phyloP scores from a whole-genome alignment of 1,140 invertebrate genomes.

The Eumeta japonica region DNA sequence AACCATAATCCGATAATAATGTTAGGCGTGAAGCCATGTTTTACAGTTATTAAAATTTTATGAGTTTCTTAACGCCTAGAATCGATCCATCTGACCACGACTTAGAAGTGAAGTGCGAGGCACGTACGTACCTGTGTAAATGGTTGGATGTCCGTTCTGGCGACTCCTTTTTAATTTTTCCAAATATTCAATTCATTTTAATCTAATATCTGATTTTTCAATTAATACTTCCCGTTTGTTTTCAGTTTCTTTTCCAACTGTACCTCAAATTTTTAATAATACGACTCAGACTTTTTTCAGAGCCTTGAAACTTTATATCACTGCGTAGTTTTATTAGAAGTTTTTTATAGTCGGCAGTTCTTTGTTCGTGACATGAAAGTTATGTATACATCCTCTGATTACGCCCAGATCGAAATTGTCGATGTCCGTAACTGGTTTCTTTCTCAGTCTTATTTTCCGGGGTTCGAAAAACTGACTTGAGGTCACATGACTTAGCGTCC shows the following conservation, averaged over 20 bases:
- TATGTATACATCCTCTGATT: slow-evolving; percentile 10
- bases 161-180: slow-evolving; percentile 6
- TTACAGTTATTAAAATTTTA: no score
- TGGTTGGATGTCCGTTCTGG: slow-evolving; percentile 9
- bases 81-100: no score
- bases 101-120: no score
- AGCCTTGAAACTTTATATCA: slow-evolving; percentile 12
- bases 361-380: slow-evolving; percentile 11
- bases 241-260: slow-evolving; percentile 8
- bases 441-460: slow-evolving; percentile 10
- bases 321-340: slow-evolving; percentile 8
- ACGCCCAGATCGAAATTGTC: slow-evolving; percentile 13
- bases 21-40: no score
- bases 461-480: slow-evolving; percentile 11
- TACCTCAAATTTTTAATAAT: slow-evolving; percentile 10
- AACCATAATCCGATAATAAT: no score
- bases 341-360: slow-evolving; percentile 7
- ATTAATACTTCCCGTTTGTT: slow-evolving; percentile 9
- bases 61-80: no score
- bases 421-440: slow-evolving; percentile 10
- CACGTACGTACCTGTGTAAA: no score
- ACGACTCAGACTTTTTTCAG: slow-evolving; percentile 6
- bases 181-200: slow-evolving; percentile 7
- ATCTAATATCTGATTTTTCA: slow-evolving; percentile 8
- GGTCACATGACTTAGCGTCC: slow-evolving; percentile 3